Conservation (phyloP, 2,113 vertebrate genomes). For the Porphyrio hochstetteri region DNA sequence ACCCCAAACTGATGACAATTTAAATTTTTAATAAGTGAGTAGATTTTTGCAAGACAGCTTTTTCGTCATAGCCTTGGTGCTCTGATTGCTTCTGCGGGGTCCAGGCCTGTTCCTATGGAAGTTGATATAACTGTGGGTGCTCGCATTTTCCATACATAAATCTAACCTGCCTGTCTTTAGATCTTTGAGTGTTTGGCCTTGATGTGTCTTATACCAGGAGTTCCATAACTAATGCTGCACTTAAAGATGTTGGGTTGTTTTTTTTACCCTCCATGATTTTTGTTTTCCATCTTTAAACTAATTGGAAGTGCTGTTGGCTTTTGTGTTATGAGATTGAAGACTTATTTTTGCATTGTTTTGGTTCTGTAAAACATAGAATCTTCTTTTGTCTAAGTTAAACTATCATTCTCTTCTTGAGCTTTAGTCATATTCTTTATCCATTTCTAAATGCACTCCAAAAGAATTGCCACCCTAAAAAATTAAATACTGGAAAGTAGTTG, state of each 20-base stretch:
- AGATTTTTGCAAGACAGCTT: conserved; percentile 4
- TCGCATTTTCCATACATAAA: background rate
- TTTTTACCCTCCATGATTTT: background rate
- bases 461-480: background rate
- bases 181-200: background rate
- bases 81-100: background rate
- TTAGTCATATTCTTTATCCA: background rate
- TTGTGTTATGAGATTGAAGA: background rate
- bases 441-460: background rate
- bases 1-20: background rate
- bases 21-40: background rate
- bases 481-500: background rate
- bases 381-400: background rate
- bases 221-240: background rate
- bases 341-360: background rate
- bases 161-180: background rate
- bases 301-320: background rate
- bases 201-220: background rate
- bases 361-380: background rate
- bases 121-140: background rate
- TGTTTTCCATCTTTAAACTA: background rate
- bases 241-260: background rate
- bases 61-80: background rate
- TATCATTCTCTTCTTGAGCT: background rate
- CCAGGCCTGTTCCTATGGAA: background rate